Base-by-base conservation (phyloP, 2,113 vertebrate genomes). In the Thalassarche chlororhynchos region DNA sequence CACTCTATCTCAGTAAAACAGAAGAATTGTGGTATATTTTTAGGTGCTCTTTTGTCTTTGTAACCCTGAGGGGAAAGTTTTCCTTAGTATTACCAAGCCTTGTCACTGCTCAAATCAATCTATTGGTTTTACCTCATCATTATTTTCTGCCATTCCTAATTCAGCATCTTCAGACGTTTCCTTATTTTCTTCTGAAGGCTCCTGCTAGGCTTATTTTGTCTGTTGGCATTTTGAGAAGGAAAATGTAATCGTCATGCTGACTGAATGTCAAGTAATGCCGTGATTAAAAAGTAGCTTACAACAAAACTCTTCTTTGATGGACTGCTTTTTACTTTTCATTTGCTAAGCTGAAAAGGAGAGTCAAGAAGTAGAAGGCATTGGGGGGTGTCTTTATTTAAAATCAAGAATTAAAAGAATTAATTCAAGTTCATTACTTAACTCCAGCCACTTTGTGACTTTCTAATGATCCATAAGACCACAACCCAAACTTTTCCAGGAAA, bases 261-360 rank as follows among this genome's bases (percentile, higher is more conserved):
- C 84, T 86, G 66, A 95, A 82, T 86, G 65, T 78, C 83, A 84
- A 90, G 65, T 82, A 94, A 82, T 4, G 25, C 71, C 10, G 1
- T 90, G 80, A 95, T 95, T 97, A 95, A 94, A 97, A 94, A 69
- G 60, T 80, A 93, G 86, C 57, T 95, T 95, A 42, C 57, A 87
- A 81, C 34, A 75, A 68, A 84, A 68, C 64, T 77, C 29, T 87
- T 83, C 70, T 65, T 92, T 84, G 86, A 76, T 10, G 7, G 75
- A 69, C 62, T 90, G 82, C 21, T 95, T 86, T 85, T 90, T 78
- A 49, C 36, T 90, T 89, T 31, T 60, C n/a, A 38, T n/a, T 76
- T 89, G 44, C 47, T 68, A 57, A 91, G 25, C 20, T 94, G 74
- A 78, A 81, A 79, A 79, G n/a, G 14, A 80, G 15, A 93, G 29